Base-by-base conservation (phyloP, 2,113 vertebrate genomes). In the Eubucco bourcierii region DNA sequence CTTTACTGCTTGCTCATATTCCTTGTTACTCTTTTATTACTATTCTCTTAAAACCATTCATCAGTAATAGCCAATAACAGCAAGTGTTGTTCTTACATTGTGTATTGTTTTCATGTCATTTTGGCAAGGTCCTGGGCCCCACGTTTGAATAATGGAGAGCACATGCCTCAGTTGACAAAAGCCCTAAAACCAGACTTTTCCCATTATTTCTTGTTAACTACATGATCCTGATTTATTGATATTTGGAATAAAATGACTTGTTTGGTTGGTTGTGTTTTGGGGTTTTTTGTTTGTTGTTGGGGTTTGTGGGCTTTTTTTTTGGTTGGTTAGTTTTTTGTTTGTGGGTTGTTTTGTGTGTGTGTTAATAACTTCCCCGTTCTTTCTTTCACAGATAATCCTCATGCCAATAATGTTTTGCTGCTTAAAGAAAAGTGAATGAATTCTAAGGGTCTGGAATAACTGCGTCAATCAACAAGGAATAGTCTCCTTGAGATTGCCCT, bases 401-500 rank as follows among this genome's bases (percentile, higher is more conserved):
- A 31, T 60, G 31, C 5, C 28, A 84, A 66, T 90, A 39, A 4
- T 56, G 2, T 55, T 84, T 47, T 78, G 21, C 46, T 90, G 7
- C 65, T 73, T 82, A 16, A 90, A 75, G 68, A 83, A 87, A 74
- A 84, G 28, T 21, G 73, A 84, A 76, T 0, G 0, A 29, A 75
- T 61, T 73, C 63, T 53, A 39, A 77, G 41, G 31, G 18, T 53
- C 50, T 33, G 55, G 19, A 92, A 70, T 84, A 79, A 90, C 23
- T 87, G 60, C 0, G 0, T 80, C 78, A 70, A 80, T 73, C 29
- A 2, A 27, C 37, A 82, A 46, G 52, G 80, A 94, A 92, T 29
- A 81, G 60, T 66, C 88, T 75, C 63, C 37, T 80, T 90, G 95
- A 96, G 80, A 94, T 55, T 94, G 80, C 66, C 95, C 59, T 91